Evolutionary conservation across 2,888 invertebrate genomes (phyloP), one percentile per base, ranked within the genome.

Genomic region (Caenorhabditis wallacei): DNA sequence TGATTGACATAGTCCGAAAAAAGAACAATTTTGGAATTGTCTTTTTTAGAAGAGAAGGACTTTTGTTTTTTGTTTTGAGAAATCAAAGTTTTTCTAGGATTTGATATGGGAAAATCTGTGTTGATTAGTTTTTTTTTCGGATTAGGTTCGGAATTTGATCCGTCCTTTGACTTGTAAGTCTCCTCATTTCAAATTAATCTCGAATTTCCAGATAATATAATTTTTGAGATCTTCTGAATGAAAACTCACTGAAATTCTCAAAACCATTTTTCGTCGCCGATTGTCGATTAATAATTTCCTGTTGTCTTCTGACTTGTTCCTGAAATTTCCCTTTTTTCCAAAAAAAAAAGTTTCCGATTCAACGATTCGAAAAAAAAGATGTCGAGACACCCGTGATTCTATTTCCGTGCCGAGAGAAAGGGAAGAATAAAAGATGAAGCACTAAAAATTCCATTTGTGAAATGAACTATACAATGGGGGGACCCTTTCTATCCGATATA

Each of bases 301-400:
- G 89, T 40, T 87, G 85, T 26, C 90, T 78, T 7, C 89, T 80
- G 22, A 91, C 84, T 83, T 91, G 90, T 18, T 90, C 90, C 82
- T 90, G 85, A 63, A 84, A 78, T 63, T 30, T 37, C 26, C 35
- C 20, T 46, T 35, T 54, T 24, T 30, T 26, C 20, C n/a, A n/a
- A 16, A 51, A 51, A 63, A 13, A 63, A 64, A 64, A 54, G 40
- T 68, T 59, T 69, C 68, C 69, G 69, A 63, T 78, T 78, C 78
- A 63, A 71, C 48, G 64, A 46, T 24, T 70, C 40, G 26, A 24
- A 53, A 43, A 48, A 22, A 35, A 61, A 24, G 24, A 43, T 18
- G 18, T 30, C 11, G 24, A 66, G 24, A 74, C 51, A 37, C 68
- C 40, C 63, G 40, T 68, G 76, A 68, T 78, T 69, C 78, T 78